Evolutionary conservation across 2,797 vertebrate genomes (phyloP), one percentile per base, ranked within the genome.

Genomic region (Phylloscopus collybita): DNA sequence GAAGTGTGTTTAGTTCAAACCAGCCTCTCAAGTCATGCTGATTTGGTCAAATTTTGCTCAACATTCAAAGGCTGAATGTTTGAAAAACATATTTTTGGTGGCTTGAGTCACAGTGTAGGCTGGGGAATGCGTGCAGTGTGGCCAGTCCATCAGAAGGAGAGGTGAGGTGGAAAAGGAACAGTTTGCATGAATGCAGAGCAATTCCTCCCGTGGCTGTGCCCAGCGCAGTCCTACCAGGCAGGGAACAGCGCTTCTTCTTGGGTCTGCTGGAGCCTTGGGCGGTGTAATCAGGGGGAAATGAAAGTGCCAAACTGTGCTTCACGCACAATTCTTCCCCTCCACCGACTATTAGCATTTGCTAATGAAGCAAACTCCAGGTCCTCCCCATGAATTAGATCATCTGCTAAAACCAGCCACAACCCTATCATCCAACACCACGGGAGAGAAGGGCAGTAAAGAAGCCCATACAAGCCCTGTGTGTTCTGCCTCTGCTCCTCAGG

Each of bases 391-490:
- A 86, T 93, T 69, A 90, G 44, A 85, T 73, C 62, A 64, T 71
- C 73, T 78, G 6, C 84, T 66, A 50, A 81, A 88, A 75, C n/a
- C 53, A 66, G 64, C 10, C 86, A 38, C 61, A 27, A 36, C 61
- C 27, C 40, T 36, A 6, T 45, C 34, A 6, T 49, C n/a, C 56
- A 45, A 5, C 26, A 45, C 18, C 26, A 36, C 2, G 0, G 0
- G 56, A 32, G 65, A 38, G 22, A 70, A 73, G 26, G 61, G 42
- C 60, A 85, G 27, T 51, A 30, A 57, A 64, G 47, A n/a, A 71
- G 49, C 30, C 36, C 2, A 0, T 3, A 7, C 0, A 61, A 83
- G 49, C 13, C 40, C 13, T 57, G 54, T 69, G 59, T 82, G 66
- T 11, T 64, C 50, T 15, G 8, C 20, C 20, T n/a, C 36, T 74